phyloP scores from a whole-genome alignment of 2,797 vertebrate species.

The Clarias laeviceps region DNA sequence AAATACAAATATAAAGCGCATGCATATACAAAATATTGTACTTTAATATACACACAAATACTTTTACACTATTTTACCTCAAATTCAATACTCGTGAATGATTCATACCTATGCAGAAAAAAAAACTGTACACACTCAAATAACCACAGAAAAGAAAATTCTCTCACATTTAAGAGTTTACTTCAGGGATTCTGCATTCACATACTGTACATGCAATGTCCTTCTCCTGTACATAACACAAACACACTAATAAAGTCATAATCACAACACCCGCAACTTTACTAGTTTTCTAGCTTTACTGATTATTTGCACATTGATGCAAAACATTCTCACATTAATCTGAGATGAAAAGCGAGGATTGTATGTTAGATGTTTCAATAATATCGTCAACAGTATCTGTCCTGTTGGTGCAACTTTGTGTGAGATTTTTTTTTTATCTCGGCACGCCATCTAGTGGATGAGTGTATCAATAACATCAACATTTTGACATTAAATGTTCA shows the following conservation, averaged over 20 bases:
- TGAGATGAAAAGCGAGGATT: neutral
- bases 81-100: no score
- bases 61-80: neutral
- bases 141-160: neutral
- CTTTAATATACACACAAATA: neutral
- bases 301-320: neutral
- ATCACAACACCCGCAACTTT: neutral
- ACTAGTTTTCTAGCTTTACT: neutral
- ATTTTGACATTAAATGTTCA: neutral
- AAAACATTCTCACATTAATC: neutral
- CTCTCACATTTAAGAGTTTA: neutral
- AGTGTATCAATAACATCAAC: neutral
- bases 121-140: neutral
- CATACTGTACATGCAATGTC: neutral
- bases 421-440: neutral
- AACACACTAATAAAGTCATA: neutral
- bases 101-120: no score
- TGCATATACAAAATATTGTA: neutral
- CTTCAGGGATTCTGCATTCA: neutral
- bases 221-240: neutral
- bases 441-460: neutral
- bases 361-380: neutral
- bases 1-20: neutral
- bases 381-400: neutral
- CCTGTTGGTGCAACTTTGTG: neutral